Evolutionary conservation across 2,888 invertebrate genomes (phyloP), one percentile per base, ranked within the genome.

Genomic region (Noctua janthina): DNA sequence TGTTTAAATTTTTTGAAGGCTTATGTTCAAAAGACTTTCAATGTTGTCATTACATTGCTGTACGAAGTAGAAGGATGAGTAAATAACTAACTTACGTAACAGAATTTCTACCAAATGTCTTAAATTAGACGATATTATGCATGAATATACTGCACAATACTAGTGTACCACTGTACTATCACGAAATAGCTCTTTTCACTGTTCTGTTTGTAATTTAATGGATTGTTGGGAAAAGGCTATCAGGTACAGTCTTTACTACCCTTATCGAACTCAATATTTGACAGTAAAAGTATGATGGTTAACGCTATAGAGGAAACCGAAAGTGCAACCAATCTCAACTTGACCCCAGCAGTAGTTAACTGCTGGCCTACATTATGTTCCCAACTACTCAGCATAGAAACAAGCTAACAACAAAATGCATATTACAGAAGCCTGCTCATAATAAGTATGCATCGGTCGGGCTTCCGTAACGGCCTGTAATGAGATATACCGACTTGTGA

Each of bases 401-500:
- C 89, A 78, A 77, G 74, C 81, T 74, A 70, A 81, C 74, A 80
- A 82, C 80, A 79, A 74, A 39, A 72, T 80, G 84, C 84, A 85
- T 80, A 83, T 86, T 83, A 83, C 78, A 81, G 85, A 89, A 88
- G 87, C 89, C 81, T 66, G 69, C 70, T 82, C 78, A 82, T 85
- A 87, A 79, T 76, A 86, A 86, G 75, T 83, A 78, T 86, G 90
- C 91, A 93, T 83, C 85, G 85, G 87, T 90, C 83, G 74, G 93
- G 93, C 93, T 93, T 93, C 93, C 85, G 86, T 90, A 90, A 88
- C 89, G 82, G 86, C 77, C 75, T 76, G 87, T 89, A 90, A 91
- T 88, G 86, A 90, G 88, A 86, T 89, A 88, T 81, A 73, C 67
- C 59, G 76, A 81, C 80, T 80, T 83, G 89, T 85, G 84, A 87